These are phyloP conservation scores for Boleophthalmus pectinirostris DNA, from an alignment of 2,113 vertebrate genomes.

Conservation along the genomic window DNA sequence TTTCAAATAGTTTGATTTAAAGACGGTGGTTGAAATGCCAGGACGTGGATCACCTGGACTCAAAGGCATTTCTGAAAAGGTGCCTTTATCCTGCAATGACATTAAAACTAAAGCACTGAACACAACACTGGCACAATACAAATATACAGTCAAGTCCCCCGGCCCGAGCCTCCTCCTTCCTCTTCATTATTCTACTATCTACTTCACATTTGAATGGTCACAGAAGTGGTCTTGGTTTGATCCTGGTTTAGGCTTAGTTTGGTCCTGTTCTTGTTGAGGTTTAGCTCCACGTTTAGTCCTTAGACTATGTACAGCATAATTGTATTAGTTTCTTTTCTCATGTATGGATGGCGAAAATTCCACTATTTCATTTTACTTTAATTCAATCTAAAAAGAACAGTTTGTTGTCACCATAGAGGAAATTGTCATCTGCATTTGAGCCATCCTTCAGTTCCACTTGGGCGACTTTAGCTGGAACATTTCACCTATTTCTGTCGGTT, in stretches of 20 bases:
- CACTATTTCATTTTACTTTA: too few species aligned
- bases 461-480: too few species aligned
- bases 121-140: slow-evolving; percentile 69
- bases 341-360: too few species aligned
- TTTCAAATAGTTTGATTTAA: slow-evolving; percentile 82
- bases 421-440: too few species aligned
- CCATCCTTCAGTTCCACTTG: too few species aligned
- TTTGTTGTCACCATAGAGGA: too few species aligned
- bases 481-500: too few species aligned
- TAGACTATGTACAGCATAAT: too few species aligned
- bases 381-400: too few species aligned
- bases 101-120: slow-evolving; percentile 78
- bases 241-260: background rate
- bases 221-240: background rate
- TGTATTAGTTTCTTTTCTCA: too few species aligned
- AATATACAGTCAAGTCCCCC: slow-evolving; percentile 4
- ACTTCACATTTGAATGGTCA: background rate
- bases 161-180: background rate
- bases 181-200: background rate
- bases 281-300: background rate
- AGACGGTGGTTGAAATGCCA: slow-evolving; percentile 83
- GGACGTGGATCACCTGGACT: slow-evolving; percentile 76
- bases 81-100: slow-evolving; percentile 60
- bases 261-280: background rate
- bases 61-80: slow-evolving; percentile 59